Conservation (phyloP, 2,113 vertebrate species). For the Fregata magnificens region DNA sequence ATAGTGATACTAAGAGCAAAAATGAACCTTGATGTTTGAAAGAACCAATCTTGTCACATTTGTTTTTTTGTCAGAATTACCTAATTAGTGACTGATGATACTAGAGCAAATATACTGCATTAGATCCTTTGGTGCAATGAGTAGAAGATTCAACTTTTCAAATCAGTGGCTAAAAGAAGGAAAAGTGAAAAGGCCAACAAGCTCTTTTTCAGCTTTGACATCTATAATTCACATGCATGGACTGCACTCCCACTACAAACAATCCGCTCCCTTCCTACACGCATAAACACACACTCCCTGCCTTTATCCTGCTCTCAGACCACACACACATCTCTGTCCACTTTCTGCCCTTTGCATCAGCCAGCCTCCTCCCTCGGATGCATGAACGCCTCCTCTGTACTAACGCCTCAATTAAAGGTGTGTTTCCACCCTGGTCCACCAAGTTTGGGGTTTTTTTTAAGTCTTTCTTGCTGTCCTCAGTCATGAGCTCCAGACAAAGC, state of each 20-base stretch:
- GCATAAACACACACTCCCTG: not conserved
- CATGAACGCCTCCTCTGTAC: not conserved
- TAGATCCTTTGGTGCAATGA: not conserved
- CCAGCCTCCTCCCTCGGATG: not conserved
- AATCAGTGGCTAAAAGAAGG: not conserved
- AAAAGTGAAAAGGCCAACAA: not conserved
- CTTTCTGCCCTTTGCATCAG: not conserved
- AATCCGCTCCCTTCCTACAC: not conserved
- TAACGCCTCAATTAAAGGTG: not conserved
- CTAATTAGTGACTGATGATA: not conserved
- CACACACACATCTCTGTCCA: not conserved
- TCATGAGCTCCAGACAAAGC: not conserved
- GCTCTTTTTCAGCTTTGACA: not conserved
- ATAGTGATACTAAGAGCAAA: not conserved
- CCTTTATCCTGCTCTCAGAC: not conserved
- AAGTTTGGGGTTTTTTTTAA: not conserved
- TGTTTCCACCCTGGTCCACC: not conserved
- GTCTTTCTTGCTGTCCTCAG: not conserved
- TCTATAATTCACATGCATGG: not conserved
- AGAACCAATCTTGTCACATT: not conserved
- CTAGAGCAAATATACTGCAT: not conserved
- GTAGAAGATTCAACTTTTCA: not conserved
- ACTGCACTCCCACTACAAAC: slow-evolving; percentile 14
- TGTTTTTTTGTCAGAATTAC: not conserved
- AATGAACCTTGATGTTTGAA: not conserved